phyloP scores from a whole-genome alignment of 2,113 vertebrate species.

The Polyodon spathula region DNA sequence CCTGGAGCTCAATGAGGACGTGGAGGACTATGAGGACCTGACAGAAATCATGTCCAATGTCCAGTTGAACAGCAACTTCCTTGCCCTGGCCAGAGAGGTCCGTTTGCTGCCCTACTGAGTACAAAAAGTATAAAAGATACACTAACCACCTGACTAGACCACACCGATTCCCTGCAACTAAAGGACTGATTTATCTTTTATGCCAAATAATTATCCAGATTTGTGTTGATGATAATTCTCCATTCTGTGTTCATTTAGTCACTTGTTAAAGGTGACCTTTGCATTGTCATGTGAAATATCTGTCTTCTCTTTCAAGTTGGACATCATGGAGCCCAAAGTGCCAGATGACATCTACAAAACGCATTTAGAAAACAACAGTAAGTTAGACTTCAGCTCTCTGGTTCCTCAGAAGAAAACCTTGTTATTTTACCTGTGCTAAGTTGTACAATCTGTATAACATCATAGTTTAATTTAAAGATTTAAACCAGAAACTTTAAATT shows the following conservation, averaged over 20 bases:
- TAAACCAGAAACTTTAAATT: too few relatives aligned
- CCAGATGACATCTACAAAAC: conserved; percentile 98
- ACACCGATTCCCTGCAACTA: too few relatives aligned
- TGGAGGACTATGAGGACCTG: conserved; percentile 92
- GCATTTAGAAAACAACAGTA: conserved; percentile 94
- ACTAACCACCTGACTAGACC: too few relatives aligned
- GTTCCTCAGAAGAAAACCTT: background rate
- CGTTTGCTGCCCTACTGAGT: background rate
- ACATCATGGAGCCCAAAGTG: conserved; percentile 98
- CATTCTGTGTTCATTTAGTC: too few relatives aligned
- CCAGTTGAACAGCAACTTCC: conserved; percentile 95
- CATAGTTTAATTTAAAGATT: too few relatives aligned
- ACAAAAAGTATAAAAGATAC: background rate
- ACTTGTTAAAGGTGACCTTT: background rate
- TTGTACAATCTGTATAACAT: too few relatives aligned
- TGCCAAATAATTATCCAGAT: too few relatives aligned
- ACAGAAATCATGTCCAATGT: conserved; percentile 99
- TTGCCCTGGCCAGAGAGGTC: conserved; percentile 92
- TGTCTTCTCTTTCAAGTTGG: conserved; percentile 58
- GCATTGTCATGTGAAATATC: conserved; percentile 1
- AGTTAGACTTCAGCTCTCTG: conserved; percentile 33
- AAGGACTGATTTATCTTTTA: too few relatives aligned
- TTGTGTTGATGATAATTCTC: too few relatives aligned
- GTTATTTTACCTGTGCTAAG: background rate
- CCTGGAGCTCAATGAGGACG: conserved; percentile 90